Evolutionary conservation across 2,888 invertebrate species (phyloP), one percentile per base, ranked within the genome.

Genomic region (Epistrophe grossulariae): DNA sequence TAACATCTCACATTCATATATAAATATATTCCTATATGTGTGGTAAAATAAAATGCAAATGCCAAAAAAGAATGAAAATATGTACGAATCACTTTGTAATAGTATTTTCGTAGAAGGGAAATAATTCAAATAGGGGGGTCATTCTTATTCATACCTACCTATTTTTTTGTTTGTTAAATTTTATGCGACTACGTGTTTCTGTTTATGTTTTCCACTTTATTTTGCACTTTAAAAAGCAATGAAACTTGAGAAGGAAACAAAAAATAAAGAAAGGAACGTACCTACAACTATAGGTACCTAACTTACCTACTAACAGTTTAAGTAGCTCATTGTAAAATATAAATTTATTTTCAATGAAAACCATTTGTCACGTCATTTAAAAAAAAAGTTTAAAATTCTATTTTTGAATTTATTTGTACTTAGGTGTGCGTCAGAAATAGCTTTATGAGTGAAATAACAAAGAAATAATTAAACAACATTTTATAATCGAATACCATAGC

Each of bases 171-270:
- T 45, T 11, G 24, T 11, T 55, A 11, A 38, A 57, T 72, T 72
- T 64, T 57, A 64, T 72, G 50, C 70, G 28, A 50, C 60, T 71
- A 73, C 66, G 73, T 79, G 48, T 68, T 60, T 38, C 50, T n/a
- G 50, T 50, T 50, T 43, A 40, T 40, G 13, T 59, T 60, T 31
- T 43, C 5, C 38, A 52, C 40, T 55, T 71, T 71, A 55, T 17
- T 62, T 71, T 79, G 43, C 78, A 71, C 60, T 62, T 60, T 40
- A 40, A 5, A 13, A 40, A 40, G 15, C 13, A 40, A 40, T 40
- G 40, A 13, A 40, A 40, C 4, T 40, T 40, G 13, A 15, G 1
- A 40, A 40, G 40, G 40, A 40, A 40, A 13, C 10, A 40, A 15
- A 40, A 15, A 40, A 40, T 13, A 40, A 5, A 40, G 4, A n/a